A percentile compares a stretch with the other conserved stretches of the same genome.
phyloP scores from a whole-genome alignment of 2,888 invertebrate genomes.

The Lochmaea capreae region DNA sequence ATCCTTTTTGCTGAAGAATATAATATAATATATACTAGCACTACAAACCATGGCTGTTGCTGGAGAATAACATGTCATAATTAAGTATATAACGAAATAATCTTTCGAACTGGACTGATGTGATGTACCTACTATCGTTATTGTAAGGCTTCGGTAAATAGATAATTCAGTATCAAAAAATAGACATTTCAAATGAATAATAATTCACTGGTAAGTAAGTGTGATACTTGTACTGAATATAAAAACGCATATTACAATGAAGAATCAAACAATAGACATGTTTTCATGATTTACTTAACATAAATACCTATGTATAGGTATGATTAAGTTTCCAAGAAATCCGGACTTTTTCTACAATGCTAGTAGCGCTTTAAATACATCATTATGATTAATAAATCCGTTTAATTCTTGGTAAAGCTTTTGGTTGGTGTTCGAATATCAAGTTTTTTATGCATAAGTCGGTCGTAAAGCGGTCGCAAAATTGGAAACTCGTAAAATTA shows the following conservation, averaged over 20 bases:
- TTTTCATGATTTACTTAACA: conserved; percentile 19
- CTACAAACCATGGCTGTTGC: too few species aligned
- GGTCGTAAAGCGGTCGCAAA: background rate
- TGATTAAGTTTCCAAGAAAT: conserved; percentile 13
- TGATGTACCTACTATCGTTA: conserved; percentile 19
- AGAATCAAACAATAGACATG: conserved; percentile 22
- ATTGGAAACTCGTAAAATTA: conserved; percentile 4
- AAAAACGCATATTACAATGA: conserved; percentile 22
- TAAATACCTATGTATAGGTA: conserved; percentile 24
- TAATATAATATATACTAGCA: too few species aligned
- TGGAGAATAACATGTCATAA: background rate
- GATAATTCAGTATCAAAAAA: conserved; percentile 27
- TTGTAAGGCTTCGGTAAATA: conserved; percentile 28
- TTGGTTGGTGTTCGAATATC: background rate
- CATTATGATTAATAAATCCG: background rate
- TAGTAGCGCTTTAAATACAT: background rate
- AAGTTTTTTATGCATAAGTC: background rate
- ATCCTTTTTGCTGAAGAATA: too few species aligned
- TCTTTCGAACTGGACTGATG: conserved; percentile 9
- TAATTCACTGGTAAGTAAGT: conserved; percentile 27
- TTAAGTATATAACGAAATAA: background rate
- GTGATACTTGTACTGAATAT: conserved; percentile 20
- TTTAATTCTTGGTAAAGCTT: background rate
- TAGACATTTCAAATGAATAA: conserved; percentile 34
- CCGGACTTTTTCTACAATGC: conserved; percentile 2